Conservation (phyloP, 2,797 vertebrate genomes). For the Adelosebastes latens region DNA sequence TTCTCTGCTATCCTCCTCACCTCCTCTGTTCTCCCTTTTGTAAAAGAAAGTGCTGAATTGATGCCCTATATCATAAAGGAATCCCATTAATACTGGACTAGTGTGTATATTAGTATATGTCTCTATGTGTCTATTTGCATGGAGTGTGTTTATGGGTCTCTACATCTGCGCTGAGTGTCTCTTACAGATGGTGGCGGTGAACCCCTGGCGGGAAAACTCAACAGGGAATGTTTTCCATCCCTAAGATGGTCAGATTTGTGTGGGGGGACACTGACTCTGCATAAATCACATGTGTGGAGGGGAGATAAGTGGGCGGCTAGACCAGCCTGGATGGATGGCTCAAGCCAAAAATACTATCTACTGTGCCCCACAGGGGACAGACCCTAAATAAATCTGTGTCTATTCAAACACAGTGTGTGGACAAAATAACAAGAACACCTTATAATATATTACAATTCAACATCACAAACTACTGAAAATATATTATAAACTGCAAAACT, state of each 20-base stretch:
- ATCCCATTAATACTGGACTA: neutral
- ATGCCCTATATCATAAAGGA: neutral
- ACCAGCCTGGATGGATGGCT: conserved; percentile 54
- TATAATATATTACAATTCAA: neutral
- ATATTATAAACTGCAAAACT: neutral
- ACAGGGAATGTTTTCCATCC: conserved; percentile 82
- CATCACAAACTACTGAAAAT: neutral
- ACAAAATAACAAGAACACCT: conserved; percentile 16
- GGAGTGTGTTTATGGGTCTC: conserved; percentile 58
- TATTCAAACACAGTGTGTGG: conserved; percentile 22
- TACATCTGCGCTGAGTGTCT: conserved; percentile 56
- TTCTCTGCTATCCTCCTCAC: neutral
- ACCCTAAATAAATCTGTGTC: conserved; percentile 42
- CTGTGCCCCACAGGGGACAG: conserved; percentile 33
- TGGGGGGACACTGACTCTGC: conserved; percentile 59
- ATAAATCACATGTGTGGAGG: conserved; percentile 69
- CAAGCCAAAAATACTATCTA: conserved; percentile 45
- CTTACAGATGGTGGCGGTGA: conserved; percentile 61
- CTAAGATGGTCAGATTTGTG: conserved; percentile 83
- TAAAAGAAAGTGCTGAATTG: neutral
- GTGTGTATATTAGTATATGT: conserved; percentile 5
- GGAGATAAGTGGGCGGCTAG: conserved; percentile 61
- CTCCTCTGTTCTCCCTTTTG: neutral
- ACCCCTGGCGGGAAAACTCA: conserved; percentile 61
- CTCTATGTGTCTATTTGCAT: conserved; percentile 35